These are phyloP conservation scores for Hippasteria phrygiana DNA, from an alignment of 53 echinoderm and acorn worm species.

Conservation along the genomic window DNA sequence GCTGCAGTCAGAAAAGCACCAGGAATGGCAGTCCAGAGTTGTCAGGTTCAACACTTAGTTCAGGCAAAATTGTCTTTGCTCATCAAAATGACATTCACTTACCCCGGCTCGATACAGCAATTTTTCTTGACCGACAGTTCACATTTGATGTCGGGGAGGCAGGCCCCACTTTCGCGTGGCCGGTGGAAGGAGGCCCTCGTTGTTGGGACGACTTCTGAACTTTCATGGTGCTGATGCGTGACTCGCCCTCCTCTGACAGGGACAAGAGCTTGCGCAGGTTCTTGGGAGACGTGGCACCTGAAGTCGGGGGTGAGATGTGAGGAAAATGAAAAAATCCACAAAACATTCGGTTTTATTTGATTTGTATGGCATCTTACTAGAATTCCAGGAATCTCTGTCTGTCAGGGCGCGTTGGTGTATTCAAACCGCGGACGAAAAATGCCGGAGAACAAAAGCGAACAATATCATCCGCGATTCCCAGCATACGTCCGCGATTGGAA, in stretches of 20 bases:
- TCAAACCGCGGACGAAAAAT: too few relatives aligned
- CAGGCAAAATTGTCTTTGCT: neutral
- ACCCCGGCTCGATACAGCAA: slow-evolving; percentile 28
- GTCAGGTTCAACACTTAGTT: too few relatives aligned
- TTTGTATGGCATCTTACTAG: too few relatives aligned
- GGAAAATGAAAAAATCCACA: neutral
- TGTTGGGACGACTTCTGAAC: slow-evolving; percentile 73
- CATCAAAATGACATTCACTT: too few relatives aligned
- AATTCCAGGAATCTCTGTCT: too few relatives aligned
- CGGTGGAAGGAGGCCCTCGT: slow-evolving; percentile 54
- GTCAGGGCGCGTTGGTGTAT: too few relatives aligned
- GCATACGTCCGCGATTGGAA: too few relatives aligned
- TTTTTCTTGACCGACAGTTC: slow-evolving; percentile 62
- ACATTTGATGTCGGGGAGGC: slow-evolving; percentile 44
- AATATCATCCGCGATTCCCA: too few relatives aligned
- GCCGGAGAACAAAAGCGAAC: too few relatives aligned
- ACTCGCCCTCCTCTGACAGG: slow-evolving; percentile 95
- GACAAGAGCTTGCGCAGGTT: slow-evolving; percentile 94
- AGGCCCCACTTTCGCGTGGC: slow-evolving; percentile 44
- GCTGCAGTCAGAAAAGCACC: too few relatives aligned
- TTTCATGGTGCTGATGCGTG: slow-evolving; percentile 85
- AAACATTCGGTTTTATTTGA: too few relatives aligned
- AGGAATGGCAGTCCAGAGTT: too few relatives aligned
- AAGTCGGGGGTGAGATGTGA: neutral
- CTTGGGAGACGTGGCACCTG: slow-evolving; percentile 97